Evolutionary conservation across 2,113 vertebrate genomes (phyloP).

Genomic region (Oncorhynchus tshawytscha): DNA sequence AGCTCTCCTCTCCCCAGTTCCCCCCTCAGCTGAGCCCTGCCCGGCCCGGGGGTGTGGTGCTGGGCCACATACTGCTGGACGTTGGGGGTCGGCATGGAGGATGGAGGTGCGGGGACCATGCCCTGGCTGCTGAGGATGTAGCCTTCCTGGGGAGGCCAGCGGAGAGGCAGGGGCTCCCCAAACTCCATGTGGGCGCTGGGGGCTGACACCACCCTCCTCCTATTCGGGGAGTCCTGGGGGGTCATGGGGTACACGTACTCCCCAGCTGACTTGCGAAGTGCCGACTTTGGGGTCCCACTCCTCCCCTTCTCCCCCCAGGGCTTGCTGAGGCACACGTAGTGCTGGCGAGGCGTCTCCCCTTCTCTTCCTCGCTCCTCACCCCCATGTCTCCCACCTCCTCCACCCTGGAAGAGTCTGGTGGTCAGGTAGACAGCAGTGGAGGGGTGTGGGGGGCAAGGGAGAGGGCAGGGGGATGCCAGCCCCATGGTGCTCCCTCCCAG

Average conservation of each 20-base stretch:
- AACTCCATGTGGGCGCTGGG: conserved; percentile 80
- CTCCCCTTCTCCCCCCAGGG: conserved; percentile 67
- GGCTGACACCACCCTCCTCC: conserved; percentile 88
- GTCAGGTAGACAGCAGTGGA: conserved; percentile 76
- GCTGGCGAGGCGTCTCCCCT: conserved; percentile 68
- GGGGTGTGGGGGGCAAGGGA: conserved; percentile 68
- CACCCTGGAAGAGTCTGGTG: conserved; percentile 74
- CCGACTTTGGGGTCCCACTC: conserved; percentile 63
- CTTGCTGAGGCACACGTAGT: conserved; percentile 76
- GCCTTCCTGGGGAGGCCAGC: conserved; percentile 82
- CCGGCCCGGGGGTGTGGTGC: conserved; percentile 62
- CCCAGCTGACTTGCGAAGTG: conserved; percentile 77
- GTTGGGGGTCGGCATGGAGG: conserved; percentile 54
- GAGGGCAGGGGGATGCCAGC: conserved; percentile 68
- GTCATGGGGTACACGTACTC: conserved; percentile 84
- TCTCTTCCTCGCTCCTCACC: conserved; percentile 52
- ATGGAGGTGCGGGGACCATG: conserved; percentile 60
- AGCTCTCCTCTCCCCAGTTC: conserved; percentile 70
- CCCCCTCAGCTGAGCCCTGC: conserved; percentile 64
- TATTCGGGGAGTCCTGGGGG: conserved; percentile 85
- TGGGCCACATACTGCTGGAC: conserved; percentile 68
- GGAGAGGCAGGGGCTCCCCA: conserved; percentile 73
- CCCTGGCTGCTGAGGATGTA: conserved; percentile 86
- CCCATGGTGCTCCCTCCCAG: conserved; percentile 70
- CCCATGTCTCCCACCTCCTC: conserved; percentile 55